These are phyloP conservation scores for Coronaproctus castanopsis DNA, from an alignment of 2,888 invertebrate genomes.

Conservation along the genomic window DNA sequence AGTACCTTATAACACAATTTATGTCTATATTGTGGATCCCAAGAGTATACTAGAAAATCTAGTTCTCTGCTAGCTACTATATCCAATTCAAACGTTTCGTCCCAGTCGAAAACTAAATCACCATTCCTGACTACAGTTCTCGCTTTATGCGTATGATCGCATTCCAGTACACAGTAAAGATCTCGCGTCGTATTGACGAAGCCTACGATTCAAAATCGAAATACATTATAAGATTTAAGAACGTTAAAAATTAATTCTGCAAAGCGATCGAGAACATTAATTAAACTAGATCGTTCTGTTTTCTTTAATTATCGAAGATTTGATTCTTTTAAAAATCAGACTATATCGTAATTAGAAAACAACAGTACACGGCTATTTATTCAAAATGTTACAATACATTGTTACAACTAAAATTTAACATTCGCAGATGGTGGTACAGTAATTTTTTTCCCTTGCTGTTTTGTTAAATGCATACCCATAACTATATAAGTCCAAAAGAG, in stretches of 20 bases:
- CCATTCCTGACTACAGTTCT: constrained; percentile 89
- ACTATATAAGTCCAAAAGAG: too few species aligned
- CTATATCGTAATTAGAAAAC: too few species aligned
- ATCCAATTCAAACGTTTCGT: constrained; percentile 94
- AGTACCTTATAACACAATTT: constrained; percentile 66
- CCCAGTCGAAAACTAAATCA: constrained; percentile 95
- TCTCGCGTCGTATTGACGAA: constrained; percentile 41
- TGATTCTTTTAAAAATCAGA: too few species aligned
- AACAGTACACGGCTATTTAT: too few species aligned
- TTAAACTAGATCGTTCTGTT: too few species aligned
- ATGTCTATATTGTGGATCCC: constrained; percentile 97
- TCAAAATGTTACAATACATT: too few species aligned
- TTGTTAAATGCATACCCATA: too few species aligned
- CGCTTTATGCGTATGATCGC: constrained; percentile 89
- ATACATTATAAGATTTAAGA: background rate
- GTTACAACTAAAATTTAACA: too few species aligned
- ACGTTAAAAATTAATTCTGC: background rate
- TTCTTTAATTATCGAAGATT: too few species aligned
- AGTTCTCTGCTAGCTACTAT: constrained; percentile 83
- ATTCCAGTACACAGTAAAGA: constrained; percentile 92
- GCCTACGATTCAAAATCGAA: background rate
- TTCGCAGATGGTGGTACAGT: too few species aligned
- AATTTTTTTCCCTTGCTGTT: too few species aligned
- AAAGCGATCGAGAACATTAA: background rate
- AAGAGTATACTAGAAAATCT: constrained; percentile 91